Base-by-base conservation (phyloP, 2,113 vertebrate genomes). In the Ictidomys tridecemlineatus region DNA sequence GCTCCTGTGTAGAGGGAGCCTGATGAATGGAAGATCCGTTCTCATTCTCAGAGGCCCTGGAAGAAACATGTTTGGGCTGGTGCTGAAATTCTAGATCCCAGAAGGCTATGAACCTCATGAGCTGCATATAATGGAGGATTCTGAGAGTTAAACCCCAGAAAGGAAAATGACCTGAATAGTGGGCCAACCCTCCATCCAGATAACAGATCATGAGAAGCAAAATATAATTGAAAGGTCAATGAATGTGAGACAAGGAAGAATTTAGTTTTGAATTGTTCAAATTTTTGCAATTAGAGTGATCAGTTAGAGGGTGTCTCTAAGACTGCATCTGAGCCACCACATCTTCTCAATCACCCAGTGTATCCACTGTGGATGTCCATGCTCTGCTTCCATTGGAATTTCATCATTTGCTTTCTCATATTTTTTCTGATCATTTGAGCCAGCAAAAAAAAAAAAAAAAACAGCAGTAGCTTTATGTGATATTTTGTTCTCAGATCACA, bases 321-420 rank as follows among this genome's bases (percentile, higher is more conserved):
- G 9, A 11, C 24, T 26, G 0, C 3, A 0, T 3, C 18, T 17
- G 26, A 65, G 48, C 8, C 24, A n/a, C 26, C 5, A 1, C 13
- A 6, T 26, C 14, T 13, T 53, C n/a, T 13, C 17, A 8, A 51
- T n/a, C 37, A 5, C 0, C 28, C 8, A 18, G 7, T 20, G 37
- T 26, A 2, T 67, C 39, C 39, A 5, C 65, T 0, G 17, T 61
- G 79, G n/a, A 28, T 42, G 18, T 17, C 9, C 42, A 65, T 8
- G 8, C 1, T 42, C 72, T 12, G 1, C 5, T 84, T 45, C 58
- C 1, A 8, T 16, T 18, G n/a, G 76, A 87, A 74, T 45, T 79
- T 61, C 70, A 56, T 4, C 10, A 1, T 32, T 42, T 22, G 30
- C 70, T 88, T 48, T 53, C 16, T 51, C 42, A 17, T 6, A 5